Percentiles rank a stretch among this genome's conserved stretches.
Conservation (phyloP, 2,113 vertebrate genomes). For the Halcyon senegalensis region DNA sequence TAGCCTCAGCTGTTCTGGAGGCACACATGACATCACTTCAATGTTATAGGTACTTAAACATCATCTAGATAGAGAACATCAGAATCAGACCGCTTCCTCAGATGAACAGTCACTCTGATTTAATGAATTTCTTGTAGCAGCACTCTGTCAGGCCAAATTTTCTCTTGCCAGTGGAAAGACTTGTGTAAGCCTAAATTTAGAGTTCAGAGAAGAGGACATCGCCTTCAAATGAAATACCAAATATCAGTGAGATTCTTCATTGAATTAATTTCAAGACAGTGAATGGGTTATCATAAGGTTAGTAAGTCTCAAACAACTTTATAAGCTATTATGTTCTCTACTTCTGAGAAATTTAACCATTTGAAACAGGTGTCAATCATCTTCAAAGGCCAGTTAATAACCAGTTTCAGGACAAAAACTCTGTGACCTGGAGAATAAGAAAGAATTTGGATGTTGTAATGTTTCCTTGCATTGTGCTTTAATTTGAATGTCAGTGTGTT, state of each 20-base stretch:
- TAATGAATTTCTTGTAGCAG: background rate
- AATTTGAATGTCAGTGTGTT: conserved; percentile 15
- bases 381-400: conserved; percentile 55
- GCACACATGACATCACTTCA: background rate
- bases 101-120: background rate
- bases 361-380: background rate
- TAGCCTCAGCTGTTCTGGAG: background rate
- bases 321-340: conserved; percentile 9
- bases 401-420: conserved; percentile 65
- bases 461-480: conserved; percentile 7
- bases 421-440: conserved; percentile 59
- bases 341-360: background rate
- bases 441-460: conserved; percentile 35
- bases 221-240: background rate
- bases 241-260: background rate
- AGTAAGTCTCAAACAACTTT: conserved; percentile 34
- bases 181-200: background rate
- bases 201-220: background rate
- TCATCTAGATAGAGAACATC: background rate
- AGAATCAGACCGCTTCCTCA: background rate
- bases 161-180: background rate
- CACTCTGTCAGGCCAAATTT: background rate
- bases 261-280: background rate
- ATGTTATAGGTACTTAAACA: background rate
- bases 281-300: conserved; percentile 9